Percentiles rank a stretch among this genome's conserved stretches.
phyloP scores from a whole-genome alignment of 2,888 invertebrate species.

The Polietes domitor region DNA sequence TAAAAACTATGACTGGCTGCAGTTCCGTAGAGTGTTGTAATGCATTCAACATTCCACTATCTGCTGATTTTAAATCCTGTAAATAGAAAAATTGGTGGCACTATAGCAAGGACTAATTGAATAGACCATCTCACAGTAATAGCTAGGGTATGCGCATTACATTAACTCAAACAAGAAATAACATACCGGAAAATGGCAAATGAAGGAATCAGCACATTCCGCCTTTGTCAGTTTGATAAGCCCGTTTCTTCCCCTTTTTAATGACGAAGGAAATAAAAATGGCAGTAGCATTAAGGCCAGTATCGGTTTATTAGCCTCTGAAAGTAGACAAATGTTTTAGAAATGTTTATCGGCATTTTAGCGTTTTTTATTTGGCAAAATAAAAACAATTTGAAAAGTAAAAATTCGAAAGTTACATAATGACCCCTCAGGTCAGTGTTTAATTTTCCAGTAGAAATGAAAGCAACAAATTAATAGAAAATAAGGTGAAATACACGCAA shows the following conservation, averaged over 20 bases:
- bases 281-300: not conserved
- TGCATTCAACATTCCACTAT: not conserved
- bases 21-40: not conserved
- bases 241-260: not conserved
- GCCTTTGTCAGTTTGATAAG: not conserved
- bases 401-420: too few species aligned
- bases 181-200: not conserved
- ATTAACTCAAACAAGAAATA: not conserved
- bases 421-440: too few species aligned
- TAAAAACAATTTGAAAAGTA: too few species aligned
- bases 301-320: not conserved
- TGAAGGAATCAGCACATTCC: not conserved
- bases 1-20: not conserved
- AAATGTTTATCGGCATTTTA: not conserved
- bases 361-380: not conserved
- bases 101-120: not conserved
- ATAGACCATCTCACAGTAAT: too few species aligned
- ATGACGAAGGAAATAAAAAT: not conserved
- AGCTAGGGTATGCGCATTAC: too few species aligned
- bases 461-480: too few species aligned
- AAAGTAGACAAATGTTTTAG: not conserved
- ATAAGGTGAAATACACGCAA: too few species aligned
- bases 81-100: not conserved
- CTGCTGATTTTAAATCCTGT: not conserved
- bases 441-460: too few species aligned